Evolutionary conservation across 2,888 invertebrate genomes (phyloP), one percentile per base, ranked within the genome.

Genomic region (Xanthorhoe designata): DNA sequence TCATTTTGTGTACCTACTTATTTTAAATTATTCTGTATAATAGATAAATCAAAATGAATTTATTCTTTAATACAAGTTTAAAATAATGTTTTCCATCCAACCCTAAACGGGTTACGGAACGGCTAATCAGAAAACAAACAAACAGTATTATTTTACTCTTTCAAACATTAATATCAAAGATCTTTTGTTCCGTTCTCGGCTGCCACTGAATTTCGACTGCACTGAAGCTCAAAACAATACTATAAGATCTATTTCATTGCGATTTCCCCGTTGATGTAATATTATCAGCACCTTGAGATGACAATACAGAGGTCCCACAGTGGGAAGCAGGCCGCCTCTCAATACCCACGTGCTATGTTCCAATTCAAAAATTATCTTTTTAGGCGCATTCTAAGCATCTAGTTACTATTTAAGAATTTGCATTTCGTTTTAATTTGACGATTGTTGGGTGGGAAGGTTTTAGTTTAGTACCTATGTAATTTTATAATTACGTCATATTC

Each of bases 271-370:
- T 24, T 62, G 50, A 52, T 59, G 62, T 62, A 66, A 66, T 50
- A 55, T 55, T 54, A 59, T 52, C 10, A 9, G 60, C 67, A 63
- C 67, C 67, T 67, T 67, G 67, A 67, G 51, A 56, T 38, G 49
- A 60, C 66, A 66, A 55, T 66, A 45, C 60, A 60, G 51, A 55
- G 47, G 7, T 7, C 47, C 63, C 24, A 24, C 24, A 24, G 67
- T 67, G 67, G 7, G 63, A 67, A 67, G 18, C n/a, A 24, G n/a
- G 59, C 10, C 63, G 62, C 54, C 38, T 32, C 54, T 55, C 13
- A 52, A 17, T 49, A 54, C 47, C 24, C 51, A 54, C 51, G 24
- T 51, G 49, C 10, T 45, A 6, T 49, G 55, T 51, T 60, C 64
- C 45, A 54, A 24, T 56, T 65, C 19, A 3, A n/a, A 17, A 59